Percentiles rank a stretch among this genome's conserved stretches.
Conservation (phyloP, 2,113 vertebrate genomes). For the Sylvilagus bachmani region DNA sequence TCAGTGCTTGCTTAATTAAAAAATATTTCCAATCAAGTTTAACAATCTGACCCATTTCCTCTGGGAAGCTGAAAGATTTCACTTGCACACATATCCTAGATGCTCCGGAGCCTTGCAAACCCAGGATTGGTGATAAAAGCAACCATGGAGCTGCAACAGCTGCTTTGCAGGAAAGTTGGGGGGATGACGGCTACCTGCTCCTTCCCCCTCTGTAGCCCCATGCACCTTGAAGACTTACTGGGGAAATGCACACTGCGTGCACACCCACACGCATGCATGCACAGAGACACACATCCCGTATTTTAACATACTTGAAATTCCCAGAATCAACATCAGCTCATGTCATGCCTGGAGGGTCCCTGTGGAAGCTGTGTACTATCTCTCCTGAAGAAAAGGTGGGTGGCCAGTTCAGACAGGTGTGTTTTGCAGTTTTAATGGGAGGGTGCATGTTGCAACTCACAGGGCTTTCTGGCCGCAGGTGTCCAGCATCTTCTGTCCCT, state of each 20-base stretch:
- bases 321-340: not conserved
- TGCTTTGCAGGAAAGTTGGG: not conserved
- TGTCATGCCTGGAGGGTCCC: not conserved
- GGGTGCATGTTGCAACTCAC: not conserved
- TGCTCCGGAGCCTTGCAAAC: not conserved
- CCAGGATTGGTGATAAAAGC: not conserved
- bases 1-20: slow-evolving; percentile 29
- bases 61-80: not conserved
- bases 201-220: not conserved
- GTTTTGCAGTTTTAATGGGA: not conserved
- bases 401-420: not conserved
- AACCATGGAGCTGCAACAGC: not conserved
- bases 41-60: not conserved
- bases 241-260: not conserved
- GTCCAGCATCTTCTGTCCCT: not conserved
- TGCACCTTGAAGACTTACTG: not conserved
- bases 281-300: not conserved
- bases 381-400: not conserved
- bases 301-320: not conserved
- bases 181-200: not conserved
- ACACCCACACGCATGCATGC: not conserved
- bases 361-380: not conserved
- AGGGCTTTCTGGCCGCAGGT: not conserved
- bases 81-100: not conserved
- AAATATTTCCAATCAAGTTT: not conserved